phyloP scores from a whole-genome alignment of 2,113 vertebrate genomes.

The Sander vitreus region DNA sequence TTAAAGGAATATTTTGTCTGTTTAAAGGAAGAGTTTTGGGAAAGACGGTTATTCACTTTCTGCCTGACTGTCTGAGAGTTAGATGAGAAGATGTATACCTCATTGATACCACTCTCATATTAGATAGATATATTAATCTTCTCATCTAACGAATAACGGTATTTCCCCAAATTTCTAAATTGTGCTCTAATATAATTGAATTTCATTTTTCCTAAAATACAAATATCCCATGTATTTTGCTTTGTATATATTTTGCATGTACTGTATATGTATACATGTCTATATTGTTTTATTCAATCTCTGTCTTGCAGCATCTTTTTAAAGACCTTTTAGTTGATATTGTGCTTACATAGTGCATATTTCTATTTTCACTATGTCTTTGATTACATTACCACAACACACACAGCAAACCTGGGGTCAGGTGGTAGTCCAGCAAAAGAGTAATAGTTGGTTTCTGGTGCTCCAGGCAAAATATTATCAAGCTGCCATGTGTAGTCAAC shows the following conservation, averaged over 20 bases:
- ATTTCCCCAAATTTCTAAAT: background rate
- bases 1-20: background rate
- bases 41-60: background rate
- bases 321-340: background rate
- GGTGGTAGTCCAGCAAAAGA: conserved; percentile 27
- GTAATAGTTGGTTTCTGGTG: conserved; percentile 55
- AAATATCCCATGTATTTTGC: background rate
- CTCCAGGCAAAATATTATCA: conserved; percentile 67
- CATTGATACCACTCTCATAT: too few relatives aligned
- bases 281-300: background rate
- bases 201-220: background rate
- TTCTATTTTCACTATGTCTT: conserved; percentile 11
- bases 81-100: too few relatives aligned
- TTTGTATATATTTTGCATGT: background rate
- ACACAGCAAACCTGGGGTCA: conserved; percentile 12
- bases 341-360: background rate
- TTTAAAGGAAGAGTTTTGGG: background rate
- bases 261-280: background rate
- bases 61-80: too few relatives aligned
- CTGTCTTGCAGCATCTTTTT: background rate
- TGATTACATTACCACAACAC: conserved; percentile 27
- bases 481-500: conserved; percentile 50
- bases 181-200: background rate
- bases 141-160: background rate
- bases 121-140: background rate